phyloP scores from a whole-genome alignment of 2,888 invertebrate species.

The Subacronicta megacephala region DNA sequence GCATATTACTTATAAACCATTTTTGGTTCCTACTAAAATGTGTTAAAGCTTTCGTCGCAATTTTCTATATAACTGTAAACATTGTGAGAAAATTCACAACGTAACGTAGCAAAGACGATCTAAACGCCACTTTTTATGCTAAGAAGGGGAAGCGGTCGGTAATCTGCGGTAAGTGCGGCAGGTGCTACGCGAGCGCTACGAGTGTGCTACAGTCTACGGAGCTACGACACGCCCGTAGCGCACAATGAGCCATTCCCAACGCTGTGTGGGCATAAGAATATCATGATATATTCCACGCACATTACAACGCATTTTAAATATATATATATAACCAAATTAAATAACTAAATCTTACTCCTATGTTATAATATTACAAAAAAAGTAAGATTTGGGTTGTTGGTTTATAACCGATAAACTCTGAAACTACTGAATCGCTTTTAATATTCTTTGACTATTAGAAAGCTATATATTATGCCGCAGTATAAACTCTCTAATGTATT shows the following conservation, averaged over 20 bases:
- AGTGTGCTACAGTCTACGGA: slow-evolving; percentile 61
- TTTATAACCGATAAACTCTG: no score
- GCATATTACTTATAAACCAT: slow-evolving; percentile 2
- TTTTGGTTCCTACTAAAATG: background rate
- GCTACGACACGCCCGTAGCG: slow-evolving; percentile 57
- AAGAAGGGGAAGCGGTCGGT: slow-evolving; percentile 66
- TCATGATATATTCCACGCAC: background rate
- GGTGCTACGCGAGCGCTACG: slow-evolving; percentile 75
- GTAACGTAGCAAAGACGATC: slow-evolving; percentile 49
- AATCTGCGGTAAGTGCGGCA: slow-evolving; percentile 76
- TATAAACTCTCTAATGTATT: no score
- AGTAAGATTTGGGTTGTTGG: no score
- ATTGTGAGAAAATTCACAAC: slow-evolving; percentile 36
- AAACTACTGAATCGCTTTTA: no score
- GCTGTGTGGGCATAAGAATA: slow-evolving; percentile 15
- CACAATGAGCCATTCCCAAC: slow-evolving; percentile 31
- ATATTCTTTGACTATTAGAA: no score
- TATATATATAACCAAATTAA: no score
- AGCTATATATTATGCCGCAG: no score
- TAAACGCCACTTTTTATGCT: slow-evolving; percentile 69
- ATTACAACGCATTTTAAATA: no score
- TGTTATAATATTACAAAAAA: no score
- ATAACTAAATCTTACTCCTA: no score
- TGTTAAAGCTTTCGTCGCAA: slow-evolving; percentile 20
- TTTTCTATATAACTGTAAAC: slow-evolving; percentile 24